phyloP scores from a whole-genome alignment of 1,140 invertebrate genomes.

The Epicauta chinensis region DNA sequence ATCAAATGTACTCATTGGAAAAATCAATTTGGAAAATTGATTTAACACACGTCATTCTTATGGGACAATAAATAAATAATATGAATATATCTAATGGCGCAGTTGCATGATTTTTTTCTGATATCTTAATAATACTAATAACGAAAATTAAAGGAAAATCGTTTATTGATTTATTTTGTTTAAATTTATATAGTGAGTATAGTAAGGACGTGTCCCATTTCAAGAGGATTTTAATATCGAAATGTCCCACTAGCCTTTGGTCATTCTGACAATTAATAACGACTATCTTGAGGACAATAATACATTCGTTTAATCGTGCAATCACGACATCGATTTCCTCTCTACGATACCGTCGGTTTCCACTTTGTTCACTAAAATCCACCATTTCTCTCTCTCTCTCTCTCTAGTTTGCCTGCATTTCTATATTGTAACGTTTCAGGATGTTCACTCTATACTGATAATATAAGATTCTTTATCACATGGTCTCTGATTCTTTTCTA shows the following conservation, averaged over 20 bases:
- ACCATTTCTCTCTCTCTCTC: not conserved
- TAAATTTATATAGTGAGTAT: too few relatives aligned
- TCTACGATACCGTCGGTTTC: constrained; percentile 19
- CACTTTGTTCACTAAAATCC: constrained; percentile 21
- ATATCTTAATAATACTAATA: too few relatives aligned
- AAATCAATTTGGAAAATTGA: not conserved
- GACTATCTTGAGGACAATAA: constrained; percentile 19
- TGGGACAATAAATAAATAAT: too few relatives aligned
- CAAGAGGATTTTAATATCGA: constrained; percentile 7
- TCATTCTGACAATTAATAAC: constrained; percentile 19
- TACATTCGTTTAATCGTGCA: constrained; percentile 19
- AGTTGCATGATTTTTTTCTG: too few relatives aligned
- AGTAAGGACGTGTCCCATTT: too few relatives aligned
- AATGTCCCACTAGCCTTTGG: constrained; percentile 12
- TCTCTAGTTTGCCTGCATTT: not conserved
- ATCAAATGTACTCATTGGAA: constrained; percentile 6
- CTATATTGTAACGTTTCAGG: constrained; percentile 12
- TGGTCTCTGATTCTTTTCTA: constrained; percentile 20
- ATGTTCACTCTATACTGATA: constrained; percentile 16
- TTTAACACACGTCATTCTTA: too few relatives aligned
- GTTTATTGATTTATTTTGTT: too few relatives aligned
- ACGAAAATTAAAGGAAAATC: too few relatives aligned
- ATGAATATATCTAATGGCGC: too few relatives aligned
- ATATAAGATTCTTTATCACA: constrained; percentile 26
- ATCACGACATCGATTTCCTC: constrained; percentile 20